phyloP scores from a whole-genome alignment of 2,888 invertebrate genomes.

The Nysson spinosus region DNA sequence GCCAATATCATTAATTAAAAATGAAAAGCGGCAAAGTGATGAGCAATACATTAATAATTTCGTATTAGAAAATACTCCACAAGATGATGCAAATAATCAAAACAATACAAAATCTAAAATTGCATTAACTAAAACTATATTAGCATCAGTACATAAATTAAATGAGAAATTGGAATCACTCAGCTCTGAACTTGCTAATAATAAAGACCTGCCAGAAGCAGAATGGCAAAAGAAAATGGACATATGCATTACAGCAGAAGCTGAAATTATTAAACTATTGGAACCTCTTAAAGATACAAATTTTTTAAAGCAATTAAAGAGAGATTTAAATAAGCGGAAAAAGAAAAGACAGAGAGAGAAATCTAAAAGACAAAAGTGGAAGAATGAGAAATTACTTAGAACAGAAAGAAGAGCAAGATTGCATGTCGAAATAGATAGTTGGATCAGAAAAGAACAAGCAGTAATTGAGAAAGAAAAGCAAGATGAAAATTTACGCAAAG shows the following conservation, averaged over 20 bases:
- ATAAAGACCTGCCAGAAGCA: constrained; percentile 78
- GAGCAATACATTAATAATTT: constrained; percentile 62
- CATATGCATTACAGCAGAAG: constrained; percentile 79
- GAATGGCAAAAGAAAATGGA: constrained; percentile 80
- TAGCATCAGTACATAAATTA: constrained; percentile 68
- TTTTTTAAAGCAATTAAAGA: constrained; percentile 51
- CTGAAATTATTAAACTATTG: constrained; percentile 77
- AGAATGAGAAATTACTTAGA: constrained; percentile 75
- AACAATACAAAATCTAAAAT: constrained; percentile 66
- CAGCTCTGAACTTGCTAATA: constrained; percentile 77
- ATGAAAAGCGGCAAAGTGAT: constrained; percentile 56
- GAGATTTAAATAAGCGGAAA: constrained; percentile 65
- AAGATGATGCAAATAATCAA: constrained; percentile 19
- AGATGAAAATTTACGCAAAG: constrained; percentile 83
- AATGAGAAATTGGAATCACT: constrained; percentile 74
- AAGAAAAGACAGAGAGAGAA: constrained; percentile 79
- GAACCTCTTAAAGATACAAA: constrained; percentile 76
- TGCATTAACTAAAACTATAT: constrained; percentile 71
- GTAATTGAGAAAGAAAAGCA: constrained; percentile 81
- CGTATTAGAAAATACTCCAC: constrained; percentile 27
- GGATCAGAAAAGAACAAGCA: constrained; percentile 83
- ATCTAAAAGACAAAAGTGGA: constrained; percentile 78
- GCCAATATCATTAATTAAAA: constrained; percentile 12
- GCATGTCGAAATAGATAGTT: constrained; percentile 83
- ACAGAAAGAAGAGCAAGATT: constrained; percentile 77